phyloP scores from a whole-genome alignment of 2,113 vertebrate species.

The Phalacrocorax pelagicus region DNA sequence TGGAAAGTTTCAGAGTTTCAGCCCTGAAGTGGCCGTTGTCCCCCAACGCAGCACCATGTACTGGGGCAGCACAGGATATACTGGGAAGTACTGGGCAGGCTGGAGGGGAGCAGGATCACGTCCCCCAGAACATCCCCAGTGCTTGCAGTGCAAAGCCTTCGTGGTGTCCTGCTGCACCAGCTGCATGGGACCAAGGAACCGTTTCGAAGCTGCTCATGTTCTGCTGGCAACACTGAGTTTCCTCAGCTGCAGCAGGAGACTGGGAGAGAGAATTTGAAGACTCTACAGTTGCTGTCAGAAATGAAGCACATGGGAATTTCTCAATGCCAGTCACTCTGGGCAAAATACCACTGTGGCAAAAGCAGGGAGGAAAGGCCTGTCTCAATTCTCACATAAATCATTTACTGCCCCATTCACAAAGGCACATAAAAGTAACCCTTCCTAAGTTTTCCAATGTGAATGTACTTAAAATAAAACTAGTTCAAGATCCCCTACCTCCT shows the following conservation, averaged over 20 bases:
- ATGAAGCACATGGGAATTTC: neutral
- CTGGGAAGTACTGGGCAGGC: neutral
- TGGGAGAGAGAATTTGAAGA: neutral
- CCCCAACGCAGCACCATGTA: neutral
- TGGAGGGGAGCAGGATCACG: neutral
- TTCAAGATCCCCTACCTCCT: neutral
- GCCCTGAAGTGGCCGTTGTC: neutral
- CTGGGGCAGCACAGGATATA: neutral
- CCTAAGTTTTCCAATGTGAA: neutral
- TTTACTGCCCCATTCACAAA: neutral
- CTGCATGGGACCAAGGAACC: neutral
- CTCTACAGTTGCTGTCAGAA: neutral
- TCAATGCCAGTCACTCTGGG: neutral
- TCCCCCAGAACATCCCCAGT: neutral
- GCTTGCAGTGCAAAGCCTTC: neutral
- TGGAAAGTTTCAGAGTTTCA: conserved; percentile 36
- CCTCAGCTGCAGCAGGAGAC: neutral
- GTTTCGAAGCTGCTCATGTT: neutral
- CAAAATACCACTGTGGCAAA: neutral
- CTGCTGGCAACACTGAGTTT: neutral
- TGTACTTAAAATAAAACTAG: neutral
- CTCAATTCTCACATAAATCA: neutral
- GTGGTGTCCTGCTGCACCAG: neutral
- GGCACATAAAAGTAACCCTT: neutral
- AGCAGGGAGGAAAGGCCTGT: neutral